Evolutionary conservation across 2,113 vertebrate genomes (phyloP).

Genomic region (Sus scrofa): T2T-Sscrofa CM000830.6:109980501-109981000

Average conservation of each 20-base stretch:
- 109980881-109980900: slow-evolving; percentile 16
- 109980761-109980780: neutral
- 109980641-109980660: neutral
- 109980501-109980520: slow-evolving; percentile 43
- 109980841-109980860: neutral
- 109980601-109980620: slow-evolving; percentile 2
- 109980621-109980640: slow-evolving; percentile 49
- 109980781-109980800: neutral
- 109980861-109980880: slow-evolving; percentile 22
- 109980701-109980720: neutral
- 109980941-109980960: neutral
- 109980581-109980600: neutral
- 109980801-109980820: neutral
- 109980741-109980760: slow-evolving; percentile 8
- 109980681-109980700: slow-evolving; percentile 31
- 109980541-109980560: neutral
- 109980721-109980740: neutral
- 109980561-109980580: slow-evolving; percentile 48
- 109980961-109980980: neutral
- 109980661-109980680: neutral
- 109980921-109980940: neutral
- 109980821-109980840: neutral
- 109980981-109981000: neutral
- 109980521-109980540: neutral
- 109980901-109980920: slow-evolving; percentile 4